Base-by-base conservation (phyloP, 2,888 invertebrate genomes). In the Drosophila merina region DNA sequence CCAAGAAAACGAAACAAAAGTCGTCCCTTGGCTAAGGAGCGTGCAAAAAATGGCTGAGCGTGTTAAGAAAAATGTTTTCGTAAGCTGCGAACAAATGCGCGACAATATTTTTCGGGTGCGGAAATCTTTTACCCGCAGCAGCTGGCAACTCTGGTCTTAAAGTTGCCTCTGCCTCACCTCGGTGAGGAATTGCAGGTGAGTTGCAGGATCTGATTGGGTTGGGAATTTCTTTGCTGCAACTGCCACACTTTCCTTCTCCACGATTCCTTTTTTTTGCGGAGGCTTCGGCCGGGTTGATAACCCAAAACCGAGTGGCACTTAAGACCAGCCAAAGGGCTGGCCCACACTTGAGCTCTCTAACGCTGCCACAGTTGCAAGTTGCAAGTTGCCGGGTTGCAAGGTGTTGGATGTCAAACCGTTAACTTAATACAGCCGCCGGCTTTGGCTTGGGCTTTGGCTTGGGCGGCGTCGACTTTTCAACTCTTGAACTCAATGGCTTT, bases 1-100 rank as follows among this genome's bases (percentile, higher is more conserved):
- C 74, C 36, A 36, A n/a, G 36, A 36, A 63, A 10, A 56, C 60
- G 45, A 74, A 69, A 69, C 72, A 77, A 77, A 87, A 85, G 76
- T 76, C 81, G 68, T 51, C 72, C 51, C 75, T 57, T 66, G 74
- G 52, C 75, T 57, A 75, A 74, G 71, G 57, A 77, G 83, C 79
- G 79, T 72, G 82, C 79, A 88, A 86, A 86, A 84, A 84, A 84
- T 86, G 66, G 77, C 74, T 67, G 78, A 84, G 76, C 88, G 80
- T 79, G 88, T 86, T 75, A 78, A 86, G 86, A 83, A 88, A 88
- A 86, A 84, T 83, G 86, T 88, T 83, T 87, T 75, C 76, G 80
- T 86, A 88, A 88, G 88, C 87, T 88, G 77, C 86, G 77, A 84
- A 84, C 86, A 84, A 84, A 84, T 84, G 84, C 86, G 88, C 86